phyloP scores from a whole-genome alignment of 2,888 invertebrate genomes.

The Drosophila austrosaltans region DNA sequence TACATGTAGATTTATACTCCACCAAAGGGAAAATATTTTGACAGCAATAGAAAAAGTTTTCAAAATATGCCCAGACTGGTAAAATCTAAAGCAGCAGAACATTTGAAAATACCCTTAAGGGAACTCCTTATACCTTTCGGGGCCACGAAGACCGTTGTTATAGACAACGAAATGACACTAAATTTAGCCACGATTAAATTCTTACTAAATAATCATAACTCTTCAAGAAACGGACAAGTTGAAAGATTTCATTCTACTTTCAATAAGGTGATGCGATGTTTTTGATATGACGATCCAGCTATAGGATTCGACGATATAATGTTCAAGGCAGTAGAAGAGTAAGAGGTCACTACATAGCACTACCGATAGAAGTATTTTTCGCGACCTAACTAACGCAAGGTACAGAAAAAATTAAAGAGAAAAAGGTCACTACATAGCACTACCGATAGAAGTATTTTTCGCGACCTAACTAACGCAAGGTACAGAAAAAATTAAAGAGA shows the following conservation, averaged over 20 bases:
- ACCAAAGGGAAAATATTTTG: neutral
- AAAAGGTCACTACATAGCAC: no score
- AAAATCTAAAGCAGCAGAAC: constrained; percentile 25
- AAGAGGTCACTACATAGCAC: no score
- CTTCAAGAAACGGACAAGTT: constrained; percentile 19
- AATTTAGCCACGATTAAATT: constrained; percentile 1
- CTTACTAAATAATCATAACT: neutral
- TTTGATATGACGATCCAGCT: neutral
- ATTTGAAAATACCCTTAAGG: constrained; percentile 16
- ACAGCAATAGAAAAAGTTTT: constrained; percentile 11
- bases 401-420: no score
- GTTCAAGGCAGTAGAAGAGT: neutral
- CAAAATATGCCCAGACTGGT: constrained; percentile 2
- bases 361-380: no score
- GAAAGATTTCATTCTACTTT: constrained; percentile 16
- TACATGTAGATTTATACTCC: neutral
- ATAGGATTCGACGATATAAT: neutral
- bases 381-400: no score
- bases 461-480: no score
- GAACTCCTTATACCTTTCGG: constrained; percentile 24
- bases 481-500: no score
- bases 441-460: no score
- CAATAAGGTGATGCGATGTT: constrained; percentile 8
- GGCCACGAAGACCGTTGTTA: constrained; percentile 12
- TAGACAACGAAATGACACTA: constrained; percentile 22